phyloP scores from a whole-genome alignment of 2,113 vertebrate species.

The Charadrius vociferus region DNA sequence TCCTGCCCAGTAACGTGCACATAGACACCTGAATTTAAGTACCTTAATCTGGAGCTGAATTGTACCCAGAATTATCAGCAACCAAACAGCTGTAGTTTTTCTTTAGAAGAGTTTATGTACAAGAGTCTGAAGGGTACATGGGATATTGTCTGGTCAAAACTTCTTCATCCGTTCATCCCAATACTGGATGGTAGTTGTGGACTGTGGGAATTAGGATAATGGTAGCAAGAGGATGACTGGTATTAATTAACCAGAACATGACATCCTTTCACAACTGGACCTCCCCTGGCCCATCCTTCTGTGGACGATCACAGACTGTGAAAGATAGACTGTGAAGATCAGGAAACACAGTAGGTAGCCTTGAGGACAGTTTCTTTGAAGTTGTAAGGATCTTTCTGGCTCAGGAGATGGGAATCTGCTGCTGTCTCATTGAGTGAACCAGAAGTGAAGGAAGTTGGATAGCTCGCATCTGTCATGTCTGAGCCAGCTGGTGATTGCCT shows the following conservation, averaged over 20 bases:
- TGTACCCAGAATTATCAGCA: neutral
- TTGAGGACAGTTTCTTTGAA: conserved; percentile 16
- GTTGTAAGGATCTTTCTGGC: conserved; percentile 15
- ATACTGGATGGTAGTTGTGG: neutral
- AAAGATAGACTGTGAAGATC: neutral
- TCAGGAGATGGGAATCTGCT: neutral
- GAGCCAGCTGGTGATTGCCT: conserved; percentile 35
- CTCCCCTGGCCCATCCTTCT: neutral
- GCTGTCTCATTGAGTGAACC: neutral
- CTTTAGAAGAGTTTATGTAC: neutral
- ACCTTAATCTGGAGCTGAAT: neutral
- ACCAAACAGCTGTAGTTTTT: neutral
- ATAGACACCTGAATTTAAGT: neutral
- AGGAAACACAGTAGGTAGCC: neutral
- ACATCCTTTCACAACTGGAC: neutral
- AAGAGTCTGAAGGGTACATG: neutral
- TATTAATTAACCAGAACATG: neutral
- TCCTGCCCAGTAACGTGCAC: neutral
- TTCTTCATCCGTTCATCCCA: neutral
- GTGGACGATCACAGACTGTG: neutral
- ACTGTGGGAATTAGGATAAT: neutral
- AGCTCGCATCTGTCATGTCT: neutral
- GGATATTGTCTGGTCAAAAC: neutral
- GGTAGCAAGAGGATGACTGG: neutral
- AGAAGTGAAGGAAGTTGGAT: neutral